Evolutionary conservation across 2,888 invertebrate species (phyloP).

Genomic region (Polymixis flavicincta): DNA sequence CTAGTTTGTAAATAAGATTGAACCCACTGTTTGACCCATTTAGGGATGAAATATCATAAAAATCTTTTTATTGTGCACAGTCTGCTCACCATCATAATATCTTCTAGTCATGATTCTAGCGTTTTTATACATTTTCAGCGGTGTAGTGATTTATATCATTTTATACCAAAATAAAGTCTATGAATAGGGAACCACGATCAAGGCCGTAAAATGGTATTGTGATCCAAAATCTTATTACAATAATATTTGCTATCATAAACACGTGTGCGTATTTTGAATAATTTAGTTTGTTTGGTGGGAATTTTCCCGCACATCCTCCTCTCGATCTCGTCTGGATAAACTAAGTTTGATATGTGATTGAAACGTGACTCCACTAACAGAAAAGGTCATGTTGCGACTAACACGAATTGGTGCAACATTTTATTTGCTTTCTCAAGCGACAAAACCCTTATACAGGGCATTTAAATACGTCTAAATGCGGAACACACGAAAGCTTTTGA

Average conservation of each 20-base stretch:
- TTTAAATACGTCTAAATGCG: constrained; percentile 33
- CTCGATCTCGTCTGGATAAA: constrained; percentile 48
- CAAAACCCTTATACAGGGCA: background rate
- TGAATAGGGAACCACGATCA: background rate
- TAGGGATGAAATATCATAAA: background rate
- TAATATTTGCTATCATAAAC: constrained; percentile 46
- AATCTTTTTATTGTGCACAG: background rate
- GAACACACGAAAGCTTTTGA: constrained; percentile 55
- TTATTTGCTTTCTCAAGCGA: background rate
- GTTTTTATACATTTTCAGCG: background rate
- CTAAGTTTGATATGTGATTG: constrained; percentile 72
- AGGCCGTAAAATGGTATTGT: background rate
- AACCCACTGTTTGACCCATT: background rate
- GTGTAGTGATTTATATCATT: background rate
- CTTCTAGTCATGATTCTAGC: background rate
- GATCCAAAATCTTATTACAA: constrained; percentile 7
- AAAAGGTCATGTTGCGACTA: constrained; percentile 18
- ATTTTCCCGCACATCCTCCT: constrained; percentile 58
- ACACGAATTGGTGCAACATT: background rate
- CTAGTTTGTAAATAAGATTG: background rate
- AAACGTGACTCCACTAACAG: constrained; percentile 67
- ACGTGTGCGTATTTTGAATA: constrained; percentile 72
- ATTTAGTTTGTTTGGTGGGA: constrained; percentile 70
- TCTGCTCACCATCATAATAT: background rate
- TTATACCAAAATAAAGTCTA: background rate